Evolutionary conservation across 92 coral and sea anemone genomes (phyloP).

Genomic region (Phenganax stokvisi): DNA sequence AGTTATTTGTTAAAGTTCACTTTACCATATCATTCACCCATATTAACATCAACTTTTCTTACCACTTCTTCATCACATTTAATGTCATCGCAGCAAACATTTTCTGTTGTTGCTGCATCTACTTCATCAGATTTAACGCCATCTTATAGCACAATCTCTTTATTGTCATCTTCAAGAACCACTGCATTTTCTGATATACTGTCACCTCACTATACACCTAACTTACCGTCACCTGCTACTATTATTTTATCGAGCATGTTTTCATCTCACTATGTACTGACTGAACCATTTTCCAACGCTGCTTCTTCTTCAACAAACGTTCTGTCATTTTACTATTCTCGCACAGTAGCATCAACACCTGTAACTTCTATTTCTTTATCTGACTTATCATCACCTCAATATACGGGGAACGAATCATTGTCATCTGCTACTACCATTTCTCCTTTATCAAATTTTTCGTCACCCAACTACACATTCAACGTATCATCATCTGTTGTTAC

Average conservation of each 20-base stretch:
- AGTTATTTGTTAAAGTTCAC: background rate
- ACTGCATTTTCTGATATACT: background rate
- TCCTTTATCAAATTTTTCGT: background rate
- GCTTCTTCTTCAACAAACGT: background rate
- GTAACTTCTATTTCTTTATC: background rate
- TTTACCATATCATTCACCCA: background rate
- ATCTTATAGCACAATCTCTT: background rate
- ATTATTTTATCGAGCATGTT: background rate
- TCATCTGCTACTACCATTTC: background rate
- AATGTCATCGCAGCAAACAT: too few species aligned
- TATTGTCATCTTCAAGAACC: background rate
- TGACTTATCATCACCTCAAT: background rate
- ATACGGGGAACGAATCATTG: background rate
- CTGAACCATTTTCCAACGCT: background rate
- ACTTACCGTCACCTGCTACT: constrained; percentile 2
- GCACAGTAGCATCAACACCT: constrained; percentile 30
- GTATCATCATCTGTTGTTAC: constrained; percentile 6
- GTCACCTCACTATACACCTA: background rate
- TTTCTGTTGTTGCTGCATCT: background rate
- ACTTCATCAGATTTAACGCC: background rate
- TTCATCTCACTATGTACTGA: background rate
- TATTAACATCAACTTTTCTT: background rate
- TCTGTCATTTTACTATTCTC: constrained; percentile 20
- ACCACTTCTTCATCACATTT: background rate
- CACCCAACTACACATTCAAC: background rate